Base-by-base conservation (phyloP, 2,888 invertebrate genomes). In the Ophion ellenae region DNA sequence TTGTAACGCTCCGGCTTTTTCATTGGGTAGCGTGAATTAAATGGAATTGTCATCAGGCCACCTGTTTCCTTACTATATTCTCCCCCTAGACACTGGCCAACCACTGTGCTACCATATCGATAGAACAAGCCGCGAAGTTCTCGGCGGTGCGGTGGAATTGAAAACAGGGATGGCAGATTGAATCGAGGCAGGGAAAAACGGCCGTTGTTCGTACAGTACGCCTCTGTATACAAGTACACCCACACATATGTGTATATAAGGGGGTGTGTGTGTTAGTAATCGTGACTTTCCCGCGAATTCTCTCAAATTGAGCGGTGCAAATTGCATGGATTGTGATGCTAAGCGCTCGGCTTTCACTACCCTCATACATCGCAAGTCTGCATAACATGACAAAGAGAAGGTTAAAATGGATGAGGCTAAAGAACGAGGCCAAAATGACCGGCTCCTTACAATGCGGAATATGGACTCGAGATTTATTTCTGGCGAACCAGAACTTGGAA, bases 291-390 rank as follows among this genome's bases (percentile, higher is more conserved):
- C 73, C 77, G 87, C 88, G 89, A 90, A 90, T 90, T 90, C 89
- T 90, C 90, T 90, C 89, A 91, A 91, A 90, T 91, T 91, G 90
- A 90, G 90, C 90, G 89, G 87, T 87, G 90, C 92, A 92, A 92
- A 91, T 92, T 91, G 91, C 88, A 85, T 87, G 90, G 91, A 92
- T 92, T 92, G 92, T 92, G 89, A 91, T 92, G 92, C 90, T 92
- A 92, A 92, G 89, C 90, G 90, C 83, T 69, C 70, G 76, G 36
- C 73, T 79, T 70, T 64, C 74, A 32, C 81, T 40, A 73, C 70
- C 64, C 71, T 85, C 78, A 47, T 61, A 73, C 83, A 67, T 78
- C 61, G 40, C 24, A 57, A 53, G 74, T 74, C 69, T 61, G 67
- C 69, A 61, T 75, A 75, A 75, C 75, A 69, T 61, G 67, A 81